Percentiles rank a stretch among this genome's conserved stretches.
Conservation (phyloP, 2,888 invertebrate genomes). For the Spilarctia lutea region DNA sequence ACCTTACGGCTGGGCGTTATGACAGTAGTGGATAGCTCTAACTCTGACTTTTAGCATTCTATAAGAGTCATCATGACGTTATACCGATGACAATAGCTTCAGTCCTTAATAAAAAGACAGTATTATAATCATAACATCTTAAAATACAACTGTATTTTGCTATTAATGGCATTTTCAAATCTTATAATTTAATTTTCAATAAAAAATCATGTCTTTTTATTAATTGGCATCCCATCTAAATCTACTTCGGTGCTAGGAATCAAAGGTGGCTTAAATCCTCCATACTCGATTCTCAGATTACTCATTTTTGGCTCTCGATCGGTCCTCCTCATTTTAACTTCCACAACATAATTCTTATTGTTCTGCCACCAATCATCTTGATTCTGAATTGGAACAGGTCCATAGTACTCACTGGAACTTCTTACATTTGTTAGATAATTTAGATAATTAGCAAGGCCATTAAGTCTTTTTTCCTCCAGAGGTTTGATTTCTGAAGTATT, state of each 20-base stretch:
- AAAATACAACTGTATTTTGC: constrained; percentile 8
- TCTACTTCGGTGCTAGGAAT: constrained; percentile 93
- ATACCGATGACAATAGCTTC: neutral
- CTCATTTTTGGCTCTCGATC: constrained; percentile 84
- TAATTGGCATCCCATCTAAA: constrained; percentile 89
- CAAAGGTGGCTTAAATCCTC: constrained; percentile 93
- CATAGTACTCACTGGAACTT: constrained; percentile 64
- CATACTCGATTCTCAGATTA: constrained; percentile 91
- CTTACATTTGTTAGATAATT: constrained; percentile 58
- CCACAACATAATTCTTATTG: constrained; percentile 62
- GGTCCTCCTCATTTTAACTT: constrained; percentile 82
- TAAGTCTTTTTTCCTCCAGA: constrained; percentile 28
- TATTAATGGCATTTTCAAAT: constrained; percentile 19
- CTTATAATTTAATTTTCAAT: neutral
- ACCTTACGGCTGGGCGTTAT: neutral
- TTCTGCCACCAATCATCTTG: constrained; percentile 45
- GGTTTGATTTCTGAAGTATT: constrained; percentile 52
- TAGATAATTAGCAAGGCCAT: constrained; percentile 54
- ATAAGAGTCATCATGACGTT: no score
- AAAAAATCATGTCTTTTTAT: constrained; percentile 58
- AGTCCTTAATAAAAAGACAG: neutral
- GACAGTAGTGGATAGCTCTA: neutral
- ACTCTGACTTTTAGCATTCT: neutral
- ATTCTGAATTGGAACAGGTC: constrained; percentile 33
- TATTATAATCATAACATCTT: neutral